These are phyloP conservation scores for Tortrix viridana DNA, from an alignment of 2,888 invertebrate genomes.

Conservation along the genomic window DNA sequence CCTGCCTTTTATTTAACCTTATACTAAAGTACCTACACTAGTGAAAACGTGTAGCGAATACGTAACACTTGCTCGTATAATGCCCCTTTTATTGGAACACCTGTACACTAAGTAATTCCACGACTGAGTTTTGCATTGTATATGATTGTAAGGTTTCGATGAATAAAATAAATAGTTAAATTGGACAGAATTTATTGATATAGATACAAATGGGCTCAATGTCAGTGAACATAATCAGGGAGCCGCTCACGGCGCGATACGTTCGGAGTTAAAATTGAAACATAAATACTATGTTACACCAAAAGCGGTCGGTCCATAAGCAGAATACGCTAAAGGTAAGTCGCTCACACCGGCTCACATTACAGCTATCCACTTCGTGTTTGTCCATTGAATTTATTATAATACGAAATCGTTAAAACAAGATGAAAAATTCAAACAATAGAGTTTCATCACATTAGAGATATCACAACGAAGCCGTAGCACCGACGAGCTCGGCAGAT, in stretches of 20 bases:
- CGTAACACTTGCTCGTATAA: too few species aligned
- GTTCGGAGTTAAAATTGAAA: slow-evolving; percentile 71
- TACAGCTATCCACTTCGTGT: slow-evolving; percentile 67
- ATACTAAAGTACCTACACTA: too few species aligned
- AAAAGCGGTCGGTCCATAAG: slow-evolving; percentile 71
- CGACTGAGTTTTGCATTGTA: slow-evolving; percentile 44
- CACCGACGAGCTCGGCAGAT: slow-evolving; percentile 43
- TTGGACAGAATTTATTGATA: slow-evolving; percentile 81
- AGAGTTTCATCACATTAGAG: slow-evolving; percentile 62
- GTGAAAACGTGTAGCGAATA: too few species aligned
- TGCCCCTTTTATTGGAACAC: too few species aligned
- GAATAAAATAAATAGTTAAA: slow-evolving; percentile 61
- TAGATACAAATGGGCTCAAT: slow-evolving; percentile 74
- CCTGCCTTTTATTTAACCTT: slow-evolving; percentile 55
- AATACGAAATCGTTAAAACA: slow-evolving; percentile 56
- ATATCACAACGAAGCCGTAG: slow-evolving; percentile 59
- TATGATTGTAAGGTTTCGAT: slow-evolving; percentile 4
- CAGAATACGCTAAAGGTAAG: slow-evolving; percentile 60
- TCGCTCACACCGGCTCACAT: slow-evolving; percentile 55
- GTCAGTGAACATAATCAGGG: slow-evolving; percentile 63
- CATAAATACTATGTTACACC: slow-evolving; percentile 82
- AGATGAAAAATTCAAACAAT: slow-evolving; percentile 58
- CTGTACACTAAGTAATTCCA: slow-evolving; percentile 13
- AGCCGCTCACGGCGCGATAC: slow-evolving; percentile 40
- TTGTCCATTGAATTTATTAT: slow-evolving; percentile 55